Evolutionary conservation across 2,113 vertebrate genomes (phyloP), one percentile per base, ranked within the genome.

Genomic region (Gymnarchus niloticus): DNA sequence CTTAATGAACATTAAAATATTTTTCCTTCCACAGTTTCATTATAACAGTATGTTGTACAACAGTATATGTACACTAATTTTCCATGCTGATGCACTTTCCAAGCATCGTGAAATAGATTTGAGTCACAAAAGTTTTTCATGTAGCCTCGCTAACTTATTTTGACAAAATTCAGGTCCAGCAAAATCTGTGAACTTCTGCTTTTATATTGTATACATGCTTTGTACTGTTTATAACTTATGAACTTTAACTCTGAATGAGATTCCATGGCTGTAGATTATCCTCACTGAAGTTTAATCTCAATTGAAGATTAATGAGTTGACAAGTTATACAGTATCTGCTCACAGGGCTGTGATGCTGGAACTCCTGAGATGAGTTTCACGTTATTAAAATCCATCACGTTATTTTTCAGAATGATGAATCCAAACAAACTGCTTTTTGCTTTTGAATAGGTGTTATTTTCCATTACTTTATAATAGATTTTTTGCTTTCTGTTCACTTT

Each of bases 1-100:
- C 65, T 73, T 73, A 41, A 73, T 73, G 37, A 73, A 73, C 65
- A 73, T 73, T 73, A 73, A 73, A 73, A 73, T 73, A 73, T 73
- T 73, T 73, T n/a, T 73, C 65, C 65, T 41, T 73, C 41, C 17
- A 6, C 33, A 33, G 33, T 73, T 73, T 73, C 65, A 7, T 41
- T 19, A 37, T 37, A 73, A 17, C 12, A 17, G 65, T 33, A 1
- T 69, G 61, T 69, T 19, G 65, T 41, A 33, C 41, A n/a, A n/a
- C n/a, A n/a, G n/a, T 33, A 73, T 73, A 69, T 6, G 12, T 19
- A 41, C 19, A 73, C 65, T 73, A n/a, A n/a, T n/a, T n/a, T n/a
- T n/a, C n/a, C n/a, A n/a, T n/a, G n/a, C 33, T 73, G 33, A 73
- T 73, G 17, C 4, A 73, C 65, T 73, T 73, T 73, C 65, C 65